Evolutionary conservation across 35 echinoderm and acorn worm genomes (phyloP), one percentile per base, ranked within the genome.

Genomic region (Apostichopus californicus): DNA sequence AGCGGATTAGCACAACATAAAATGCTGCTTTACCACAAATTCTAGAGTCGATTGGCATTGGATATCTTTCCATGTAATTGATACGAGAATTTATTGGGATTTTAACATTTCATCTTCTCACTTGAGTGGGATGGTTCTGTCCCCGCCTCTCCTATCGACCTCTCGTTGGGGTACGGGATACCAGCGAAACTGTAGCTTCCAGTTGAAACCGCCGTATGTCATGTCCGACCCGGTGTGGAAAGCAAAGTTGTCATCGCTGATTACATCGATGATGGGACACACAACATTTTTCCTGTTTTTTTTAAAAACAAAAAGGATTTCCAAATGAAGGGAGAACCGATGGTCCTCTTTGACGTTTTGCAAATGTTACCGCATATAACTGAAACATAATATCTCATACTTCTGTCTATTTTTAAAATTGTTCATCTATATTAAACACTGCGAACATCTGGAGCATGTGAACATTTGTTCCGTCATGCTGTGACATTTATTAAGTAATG

Each of bases 201-300:
- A 99, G 77, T 99, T 99, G 73, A 99, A 99, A 59, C 97, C 97
- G 79, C 97, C 97, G 77, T 99, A 99, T 0, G 97, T 99, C 97
- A 96, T 91, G 78, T 99, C 97, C 14, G 97, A 99, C 2, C 97
- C 97, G 4, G 97, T 96, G 89, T 99, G 97, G 93, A 95, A 99
- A 21, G 93, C 97, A 95, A 99, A 99, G 81, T 96, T 96, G 54
- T 96, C 97, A 71, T 98, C 96, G 56, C 96, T 98, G 46, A 98
- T 98, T 5, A 98, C 96, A 77, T 96, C 96, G 60, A 98, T 98
- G 93, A 98, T 98, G 9, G 96, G 96, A 78, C 96, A 98, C 59
- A 98, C 96, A 4, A 98, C 96, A 57, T 78, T 95, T 70, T 34
- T 90, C 83, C 97, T 98, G 79, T 10, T 78, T 84, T 26, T 10